These are phyloP conservation scores for Apis florea DNA, from an alignment of 1,140 invertebrate genomes.

Conservation along the genomic window DNA sequence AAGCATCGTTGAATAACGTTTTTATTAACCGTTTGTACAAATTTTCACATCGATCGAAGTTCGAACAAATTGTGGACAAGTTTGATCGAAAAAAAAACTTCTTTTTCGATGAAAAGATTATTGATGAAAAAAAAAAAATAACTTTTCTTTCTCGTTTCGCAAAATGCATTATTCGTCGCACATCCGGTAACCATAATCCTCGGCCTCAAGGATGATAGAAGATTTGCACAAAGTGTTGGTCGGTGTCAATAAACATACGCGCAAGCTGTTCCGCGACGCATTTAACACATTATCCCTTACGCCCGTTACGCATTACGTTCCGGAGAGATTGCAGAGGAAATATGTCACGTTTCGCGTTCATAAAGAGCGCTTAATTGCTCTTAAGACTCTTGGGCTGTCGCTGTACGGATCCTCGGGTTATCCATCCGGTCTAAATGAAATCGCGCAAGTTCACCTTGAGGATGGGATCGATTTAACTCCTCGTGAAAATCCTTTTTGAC, in stretches of 20 bases:
- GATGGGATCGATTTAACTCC: conserved; percentile 44
- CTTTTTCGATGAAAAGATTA: too few relatives aligned
- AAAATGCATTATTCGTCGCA: background rate
- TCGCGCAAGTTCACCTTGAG: conserved; percentile 57
- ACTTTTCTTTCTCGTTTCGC: background rate
- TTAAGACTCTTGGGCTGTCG: conserved; percentile 36
- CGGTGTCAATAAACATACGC: background rate
- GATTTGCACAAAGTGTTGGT: conserved; percentile 32
- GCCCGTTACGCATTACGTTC: conserved; percentile 2
- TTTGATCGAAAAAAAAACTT: too few relatives aligned
- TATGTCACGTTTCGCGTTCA: conserved; percentile 50
- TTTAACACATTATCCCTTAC: background rate
- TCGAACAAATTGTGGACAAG: too few relatives aligned
- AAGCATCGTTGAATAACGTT: too few relatives aligned
- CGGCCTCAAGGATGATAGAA: conserved; percentile 14
- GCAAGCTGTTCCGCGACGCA: conserved; percentile 4
- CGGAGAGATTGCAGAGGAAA: conserved; percentile 43
- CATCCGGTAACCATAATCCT: conserved; percentile 44
- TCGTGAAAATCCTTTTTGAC: conserved; percentile 16
- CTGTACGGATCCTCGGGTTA: conserved; percentile 26
- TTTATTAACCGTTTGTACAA: background rate
- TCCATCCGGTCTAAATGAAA: conserved; percentile 57
- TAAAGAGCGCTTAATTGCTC: conserved; percentile 62
- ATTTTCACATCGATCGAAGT: too few relatives aligned
- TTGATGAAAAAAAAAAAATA: too few relatives aligned